Base-by-base conservation (phyloP, 53 echinoderm and acorn worm genomes). In the Arbacia lixula region DNA sequence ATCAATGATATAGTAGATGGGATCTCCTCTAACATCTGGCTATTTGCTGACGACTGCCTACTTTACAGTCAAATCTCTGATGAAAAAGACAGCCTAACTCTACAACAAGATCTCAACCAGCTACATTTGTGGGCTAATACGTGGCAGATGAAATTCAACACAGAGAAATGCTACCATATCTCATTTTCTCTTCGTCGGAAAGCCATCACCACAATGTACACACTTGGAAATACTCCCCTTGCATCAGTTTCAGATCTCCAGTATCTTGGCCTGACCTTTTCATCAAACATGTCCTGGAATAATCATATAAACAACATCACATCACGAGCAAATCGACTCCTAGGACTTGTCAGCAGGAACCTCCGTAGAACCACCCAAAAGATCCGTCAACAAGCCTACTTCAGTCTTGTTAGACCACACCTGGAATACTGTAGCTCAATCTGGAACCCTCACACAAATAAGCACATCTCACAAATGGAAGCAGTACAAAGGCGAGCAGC, bases 141-240 rank as follows among this genome's bases (percentile, higher is more conserved):
- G 20, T 85, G 85, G 89, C 89, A 89, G 73, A 89, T 85, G 85
- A 85, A 89, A 49, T 89, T 89, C 49, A 89, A 77, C n/a, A 37
- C 56, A 2, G 71, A 77, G 21, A 85, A 85, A 42, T 85, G 46
- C 17, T 74, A 85, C 36, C 65, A 66, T 28, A 89, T 84, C 49
- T n/a, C n/a, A n/a, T n/a, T n/a, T n/a, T n/a, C n/a, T n/a, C n/a
- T n/a, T n/a, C n/a, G n/a, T n/a, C n/a, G n/a, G n/a, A n/a, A n/a
- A n/a, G n/a, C 84, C 50, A 60, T 57, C 65, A 77, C 65, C 67
- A 78, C 37, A 6, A 17, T 19, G n/a, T 69, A 69, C 43, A 41
- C 39, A 1, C 42, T 87, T 17, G 38, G 57, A 37, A 39, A 60
- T 22, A 56, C 60, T 36, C 37, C 3, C 20, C 38, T 78, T 3